Evolutionary conservation across 2,888 invertebrate species (phyloP).

Genomic region (Eulithis testata): DNA sequence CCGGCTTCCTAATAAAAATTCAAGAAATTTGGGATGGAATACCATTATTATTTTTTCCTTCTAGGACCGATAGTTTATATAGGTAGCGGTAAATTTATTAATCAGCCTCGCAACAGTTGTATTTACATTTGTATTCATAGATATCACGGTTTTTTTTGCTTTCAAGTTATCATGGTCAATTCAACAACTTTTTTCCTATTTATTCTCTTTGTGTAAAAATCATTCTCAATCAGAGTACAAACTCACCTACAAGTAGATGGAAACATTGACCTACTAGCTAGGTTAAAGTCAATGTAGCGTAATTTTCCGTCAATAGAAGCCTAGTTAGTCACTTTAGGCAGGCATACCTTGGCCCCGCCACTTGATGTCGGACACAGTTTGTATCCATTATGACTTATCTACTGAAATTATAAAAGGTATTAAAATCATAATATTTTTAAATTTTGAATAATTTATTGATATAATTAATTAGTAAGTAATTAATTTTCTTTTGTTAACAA

Average conservation of each 20-base stretch:
- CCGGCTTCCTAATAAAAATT: too few relatives aligned
- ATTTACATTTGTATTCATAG: conserved; percentile 1
- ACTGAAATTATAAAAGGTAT: too few relatives aligned
- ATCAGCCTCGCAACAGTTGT: background rate
- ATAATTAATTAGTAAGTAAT: too few relatives aligned
- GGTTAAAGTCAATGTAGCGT: conserved; percentile 24
- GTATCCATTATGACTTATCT: too few relatives aligned
- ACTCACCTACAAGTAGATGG: conserved; percentile 21
- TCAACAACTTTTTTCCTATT: conserved; percentile 17
- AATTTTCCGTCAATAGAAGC: conserved; percentile 52
- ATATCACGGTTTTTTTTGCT: conserved; percentile 3
- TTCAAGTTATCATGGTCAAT: conserved; percentile 27
- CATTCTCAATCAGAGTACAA: conserved; percentile 20
- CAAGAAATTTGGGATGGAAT: too few relatives aligned
- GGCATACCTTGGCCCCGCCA: conserved; percentile 46
- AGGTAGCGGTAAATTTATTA: too few relatives aligned
- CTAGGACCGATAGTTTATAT: too few relatives aligned
- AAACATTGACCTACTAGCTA: conserved; percentile 55
- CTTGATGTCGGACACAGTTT: too few relatives aligned
- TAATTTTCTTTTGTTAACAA: too few relatives aligned
- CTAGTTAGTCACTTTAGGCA: conserved; percentile 38
- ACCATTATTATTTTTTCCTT: too few relatives aligned
- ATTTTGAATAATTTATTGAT: too few relatives aligned
- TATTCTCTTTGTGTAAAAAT: conserved; percentile 24
- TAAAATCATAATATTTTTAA: too few relatives aligned